These are phyloP conservation scores for Porites cylindrica DNA, from an alignment of 92 coral and sea anemone genomes.

Conservation along the genomic window DNA sequence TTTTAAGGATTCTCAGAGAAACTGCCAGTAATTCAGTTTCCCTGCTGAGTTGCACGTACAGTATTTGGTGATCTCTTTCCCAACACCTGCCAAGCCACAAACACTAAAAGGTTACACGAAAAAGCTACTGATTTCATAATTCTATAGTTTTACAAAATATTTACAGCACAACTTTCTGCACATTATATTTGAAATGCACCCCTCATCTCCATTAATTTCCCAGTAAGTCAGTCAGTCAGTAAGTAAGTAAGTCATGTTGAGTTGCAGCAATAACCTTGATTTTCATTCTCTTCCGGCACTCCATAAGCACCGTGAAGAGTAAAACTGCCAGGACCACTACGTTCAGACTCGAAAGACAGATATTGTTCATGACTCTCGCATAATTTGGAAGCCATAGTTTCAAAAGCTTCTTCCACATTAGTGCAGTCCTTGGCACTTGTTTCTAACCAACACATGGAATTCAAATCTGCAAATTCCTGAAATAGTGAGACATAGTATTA, in stretches of 20 bases:
- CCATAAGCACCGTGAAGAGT: conserved; percentile 92
- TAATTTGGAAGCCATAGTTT: conserved; percentile 75
- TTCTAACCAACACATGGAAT: conserved; percentile 85
- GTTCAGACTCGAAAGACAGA: conserved; percentile 69
- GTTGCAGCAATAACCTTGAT: conserved; percentile 38
- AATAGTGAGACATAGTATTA: background rate
- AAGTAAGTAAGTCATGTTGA: background rate
- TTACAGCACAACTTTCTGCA: no score
- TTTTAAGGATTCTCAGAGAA: no score
- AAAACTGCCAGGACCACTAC: conserved; percentile 87
- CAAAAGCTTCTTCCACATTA: conserved; percentile 88
- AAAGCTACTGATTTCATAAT: no score
- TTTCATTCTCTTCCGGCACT: conserved; percentile 54
- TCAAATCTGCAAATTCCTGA: conserved; percentile 79
- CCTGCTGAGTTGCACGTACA: no score
- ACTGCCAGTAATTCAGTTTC: no score
- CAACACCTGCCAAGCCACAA: no score
- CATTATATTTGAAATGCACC: no score
- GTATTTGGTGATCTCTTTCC: no score
- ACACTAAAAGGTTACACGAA: no score
- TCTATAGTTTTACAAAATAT: no score
- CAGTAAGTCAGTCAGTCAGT: background rate
- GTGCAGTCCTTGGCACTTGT: conserved; percentile 95
- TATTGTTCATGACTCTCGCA: conserved; percentile 81
- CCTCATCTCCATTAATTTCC: no score